These are phyloP conservation scores for Indicator indicator DNA, from an alignment of 2,113 vertebrate genomes.

Conservation along the genomic window DNA sequence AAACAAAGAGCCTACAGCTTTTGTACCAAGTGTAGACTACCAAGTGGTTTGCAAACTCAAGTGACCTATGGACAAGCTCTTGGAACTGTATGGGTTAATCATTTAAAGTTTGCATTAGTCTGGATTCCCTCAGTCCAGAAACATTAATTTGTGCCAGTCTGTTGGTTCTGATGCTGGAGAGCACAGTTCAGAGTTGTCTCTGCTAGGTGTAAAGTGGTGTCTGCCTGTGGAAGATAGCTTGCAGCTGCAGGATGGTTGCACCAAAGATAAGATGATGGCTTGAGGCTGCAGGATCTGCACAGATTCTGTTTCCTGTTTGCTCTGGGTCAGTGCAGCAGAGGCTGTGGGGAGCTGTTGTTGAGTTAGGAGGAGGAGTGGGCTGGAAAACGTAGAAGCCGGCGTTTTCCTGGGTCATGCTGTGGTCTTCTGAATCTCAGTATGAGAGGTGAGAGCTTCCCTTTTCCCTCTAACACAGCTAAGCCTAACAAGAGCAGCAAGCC, in stretches of 20 bases:
- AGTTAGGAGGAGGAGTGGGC: neutral
- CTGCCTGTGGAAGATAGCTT: neutral
- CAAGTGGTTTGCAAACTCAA: neutral
- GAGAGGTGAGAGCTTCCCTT: neutral
- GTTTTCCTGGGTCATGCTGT: neutral
- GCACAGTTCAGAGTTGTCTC: neutral
- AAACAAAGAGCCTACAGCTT: neutral
- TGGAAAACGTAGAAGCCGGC: rapidly evolving
- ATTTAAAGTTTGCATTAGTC: neutral
- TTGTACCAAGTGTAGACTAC: neutral
- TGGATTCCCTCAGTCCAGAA: neutral
- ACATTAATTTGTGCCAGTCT: neutral
- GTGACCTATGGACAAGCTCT: neutral
- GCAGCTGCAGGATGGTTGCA: neutral
- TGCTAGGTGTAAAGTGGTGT: neutral
- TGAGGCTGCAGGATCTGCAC: neutral
- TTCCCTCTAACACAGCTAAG: neutral
- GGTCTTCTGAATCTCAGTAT: neutral
- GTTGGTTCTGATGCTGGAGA: neutral
- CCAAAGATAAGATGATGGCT: neutral
- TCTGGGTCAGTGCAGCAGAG: neutral
- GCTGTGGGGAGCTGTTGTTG: neutral
- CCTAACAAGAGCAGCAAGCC: neutral
- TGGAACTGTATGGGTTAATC: neutral
- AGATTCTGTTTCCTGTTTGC: neutral